Conservation (phyloP, 2,113 vertebrate species). For the Cryptotis parvus region DNA sequence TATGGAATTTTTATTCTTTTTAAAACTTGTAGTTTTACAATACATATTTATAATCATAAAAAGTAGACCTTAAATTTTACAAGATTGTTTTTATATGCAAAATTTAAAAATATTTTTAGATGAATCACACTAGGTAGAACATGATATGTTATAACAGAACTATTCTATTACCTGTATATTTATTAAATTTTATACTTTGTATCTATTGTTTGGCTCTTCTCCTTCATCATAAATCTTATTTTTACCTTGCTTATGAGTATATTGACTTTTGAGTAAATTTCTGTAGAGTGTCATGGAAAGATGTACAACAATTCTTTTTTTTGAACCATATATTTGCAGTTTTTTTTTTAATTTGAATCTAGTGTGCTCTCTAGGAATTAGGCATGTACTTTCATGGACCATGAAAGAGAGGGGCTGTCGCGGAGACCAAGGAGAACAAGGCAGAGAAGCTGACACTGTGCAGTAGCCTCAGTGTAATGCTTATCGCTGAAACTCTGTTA, state of each 20-base stretch:
- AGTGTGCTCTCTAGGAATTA: not conserved
- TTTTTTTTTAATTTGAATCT: not conserved
- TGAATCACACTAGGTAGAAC: not conserved
- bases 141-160: not conserved
- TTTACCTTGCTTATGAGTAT: not conserved
- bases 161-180: no score
- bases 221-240: not conserved
- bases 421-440: not conserved
- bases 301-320: not conserved
- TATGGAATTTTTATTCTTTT: not conserved
- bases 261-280: conserved; percentile 1
- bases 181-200: not conserved
- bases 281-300: not conserved
- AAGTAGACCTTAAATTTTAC: no score
- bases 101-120: not conserved
- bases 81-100: not conserved
- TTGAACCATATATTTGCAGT: not conserved
- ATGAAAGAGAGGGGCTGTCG: not conserved
- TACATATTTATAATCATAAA: not conserved
- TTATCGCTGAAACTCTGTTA: not conserved
- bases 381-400: not conserved
- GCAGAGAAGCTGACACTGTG: not conserved
- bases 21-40: not conserved
- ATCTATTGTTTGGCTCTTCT: not conserved
- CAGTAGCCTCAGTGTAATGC: not conserved